These are phyloP conservation scores for Mylabris sibirica DNA, from an alignment of 2,888 invertebrate genomes.

Conservation along the genomic window DNA sequence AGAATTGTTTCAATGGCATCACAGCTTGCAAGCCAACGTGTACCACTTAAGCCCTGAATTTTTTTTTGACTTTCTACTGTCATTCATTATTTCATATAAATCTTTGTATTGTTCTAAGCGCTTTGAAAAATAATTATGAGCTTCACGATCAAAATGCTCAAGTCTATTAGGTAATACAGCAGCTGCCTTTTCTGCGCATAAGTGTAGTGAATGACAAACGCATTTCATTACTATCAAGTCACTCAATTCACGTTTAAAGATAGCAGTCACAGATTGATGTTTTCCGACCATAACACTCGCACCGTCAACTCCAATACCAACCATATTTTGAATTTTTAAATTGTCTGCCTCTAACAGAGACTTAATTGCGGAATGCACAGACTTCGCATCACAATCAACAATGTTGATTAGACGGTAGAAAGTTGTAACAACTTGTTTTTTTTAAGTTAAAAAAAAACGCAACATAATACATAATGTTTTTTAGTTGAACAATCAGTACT, in stretches of 20 bases:
- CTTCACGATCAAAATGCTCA: too few species aligned
- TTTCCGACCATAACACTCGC: constrained; percentile 43
- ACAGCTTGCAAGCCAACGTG: too few species aligned
- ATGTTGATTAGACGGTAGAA: constrained; percentile 25
- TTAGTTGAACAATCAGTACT: constrained; percentile 28
- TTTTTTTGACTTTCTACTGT: too few species aligned
- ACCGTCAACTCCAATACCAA: constrained; percentile 43
- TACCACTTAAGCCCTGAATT: too few species aligned
- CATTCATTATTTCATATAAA: too few species aligned
- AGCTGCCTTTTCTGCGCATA: too few species aligned
- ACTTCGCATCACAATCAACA: constrained; percentile 9
- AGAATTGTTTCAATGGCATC: too few species aligned
- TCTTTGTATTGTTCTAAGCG: too few species aligned
- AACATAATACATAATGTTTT: constrained; percentile 20
- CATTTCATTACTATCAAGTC: too few species aligned
- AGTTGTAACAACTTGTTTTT: constrained; percentile 1
- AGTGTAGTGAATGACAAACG: too few species aligned
- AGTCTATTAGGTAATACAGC: too few species aligned
- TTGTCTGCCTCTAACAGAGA: constrained; percentile 34
- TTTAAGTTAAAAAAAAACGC: constrained; percentile 7
- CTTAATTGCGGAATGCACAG: constrained; percentile 15
- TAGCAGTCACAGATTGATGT: constrained; percentile 37
- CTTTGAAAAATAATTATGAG: too few species aligned
- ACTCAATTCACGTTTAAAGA: constrained; percentile 32
- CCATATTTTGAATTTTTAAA: constrained; percentile 36